Base-by-base conservation (phyloP, 2,888 invertebrate genomes). In the Orthosia cruda region DNA sequence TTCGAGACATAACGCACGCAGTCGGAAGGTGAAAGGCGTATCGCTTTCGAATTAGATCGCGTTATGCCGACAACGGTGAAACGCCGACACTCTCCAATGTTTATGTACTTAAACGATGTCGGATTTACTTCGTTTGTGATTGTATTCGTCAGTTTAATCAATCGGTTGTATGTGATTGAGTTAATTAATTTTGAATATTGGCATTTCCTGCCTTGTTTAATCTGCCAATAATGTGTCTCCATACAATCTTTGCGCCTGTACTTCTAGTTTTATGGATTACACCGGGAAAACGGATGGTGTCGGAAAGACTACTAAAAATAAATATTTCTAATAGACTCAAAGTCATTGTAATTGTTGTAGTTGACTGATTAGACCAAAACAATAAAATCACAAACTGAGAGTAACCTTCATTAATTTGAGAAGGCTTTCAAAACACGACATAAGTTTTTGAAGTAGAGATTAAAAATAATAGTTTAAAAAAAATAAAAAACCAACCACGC, bases 41-140 rank as follows among this genome's bases (percentile, higher is more conserved):
- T 96, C 94, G 94, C 96, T 96, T 96, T 96, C 96, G 95, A 96
- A 95, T 95, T 95, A 94, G 95, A 95, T 94, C 95, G 95, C 94
- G 91, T 92, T 94, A 90, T 93, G 94, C 92, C 93, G 93, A 91
- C 94, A 88, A 89, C 92, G 92, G 95, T 93, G 95, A 95, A 96
- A 94, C 94, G 92, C 88, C 77, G 87, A 81, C 87, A 86, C 89
- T 91, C 91, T 91, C 90, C 88, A 89, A 89, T 91, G 90, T 88
- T 89, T 88, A 89, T 81, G 85, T 89, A 88, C 87, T 84, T 81
- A 83, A 85, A 88, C 78, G 80, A 84, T 83, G 84, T 87, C 83
- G 81, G 83, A 85, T 87, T 85, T 83, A 84, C 86, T 81, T 69
- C 61, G 67, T 77, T 76, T 80, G 71, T 67, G 58, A 81, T 72